Evolutionary conservation across 2,113 vertebrate genomes (phyloP).

Genomic region (Haemorhous mexicanus): DNA sequence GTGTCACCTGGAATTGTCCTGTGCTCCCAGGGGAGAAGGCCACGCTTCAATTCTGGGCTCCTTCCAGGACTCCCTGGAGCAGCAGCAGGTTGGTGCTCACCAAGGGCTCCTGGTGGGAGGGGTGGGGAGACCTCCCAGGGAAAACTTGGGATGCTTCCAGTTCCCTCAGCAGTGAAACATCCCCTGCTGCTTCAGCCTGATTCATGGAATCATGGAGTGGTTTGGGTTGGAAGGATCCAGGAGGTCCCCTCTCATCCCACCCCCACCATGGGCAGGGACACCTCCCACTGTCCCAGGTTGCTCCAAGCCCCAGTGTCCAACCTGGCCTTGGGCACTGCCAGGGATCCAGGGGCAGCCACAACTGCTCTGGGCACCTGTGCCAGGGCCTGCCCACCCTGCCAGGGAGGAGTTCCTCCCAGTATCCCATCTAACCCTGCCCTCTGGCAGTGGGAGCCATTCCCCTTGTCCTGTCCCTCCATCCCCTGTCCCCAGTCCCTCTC

Average conservation of each 20-base stretch:
- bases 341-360: background rate
- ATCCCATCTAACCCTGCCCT: background rate
- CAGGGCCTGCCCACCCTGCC: background rate
- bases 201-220: background rate
- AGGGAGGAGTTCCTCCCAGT: background rate
- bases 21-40: background rate
- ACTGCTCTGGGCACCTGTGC: background rate
- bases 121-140: background rate
- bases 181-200: fast-evolving
- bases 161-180: too few species aligned
- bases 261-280: background rate
- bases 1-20: background rate
- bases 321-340: background rate
- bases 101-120: background rate
- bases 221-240: fast-evolving
- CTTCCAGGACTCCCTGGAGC: background rate
- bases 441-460: background rate
- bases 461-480: background rate
- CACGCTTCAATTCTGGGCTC: fast-evolving
- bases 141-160: fast-evolving
- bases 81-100: background rate
- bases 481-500: background rate
- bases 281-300: fast-evolving
- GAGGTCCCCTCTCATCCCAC: background rate
- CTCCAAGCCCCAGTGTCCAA: background rate